These are phyloP conservation scores for Ochotona princeps DNA, from an alignment of 2,113 vertebrate species.

Conservation along the genomic window DNA sequence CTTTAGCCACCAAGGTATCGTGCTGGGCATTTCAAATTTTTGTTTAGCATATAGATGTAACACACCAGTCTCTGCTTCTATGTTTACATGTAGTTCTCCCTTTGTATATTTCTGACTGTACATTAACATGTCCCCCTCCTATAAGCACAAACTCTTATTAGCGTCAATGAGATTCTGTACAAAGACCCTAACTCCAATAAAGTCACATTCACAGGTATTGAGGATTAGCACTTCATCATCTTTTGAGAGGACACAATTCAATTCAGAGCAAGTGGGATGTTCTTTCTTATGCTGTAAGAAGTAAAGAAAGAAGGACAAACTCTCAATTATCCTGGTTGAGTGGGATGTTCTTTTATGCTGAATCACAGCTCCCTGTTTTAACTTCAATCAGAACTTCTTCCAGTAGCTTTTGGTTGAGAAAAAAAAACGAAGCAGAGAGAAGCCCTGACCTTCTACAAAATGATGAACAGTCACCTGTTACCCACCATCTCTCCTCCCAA, in stretches of 20 bases:
- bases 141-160: neutral
- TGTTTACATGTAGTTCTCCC: neutral
- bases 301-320: neutral
- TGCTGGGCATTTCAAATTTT: no score
- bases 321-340: constrained; percentile 31
- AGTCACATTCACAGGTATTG: neutral
- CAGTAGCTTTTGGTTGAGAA: constrained; percentile 20
- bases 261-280: neutral
- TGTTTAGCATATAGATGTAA: neutral
- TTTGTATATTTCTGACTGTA: neutral
- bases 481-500: neutral
- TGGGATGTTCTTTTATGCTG: neutral
- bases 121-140: neutral
- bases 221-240: neutral
- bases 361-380: neutral
- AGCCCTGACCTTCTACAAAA: constrained; percentile 21
- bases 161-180: neutral
- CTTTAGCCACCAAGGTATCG: no score
- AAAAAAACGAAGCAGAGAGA: neutral
- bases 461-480: neutral
- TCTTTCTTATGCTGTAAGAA: constrained; percentile 19
- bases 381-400: constrained; percentile 28
- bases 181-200: constrained; percentile 21
- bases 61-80: neutral
- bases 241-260: neutral